These are phyloP conservation scores for Sula dactylatra DNA, from an alignment of 2,113 vertebrate species.

Conservation along the genomic window DNA sequence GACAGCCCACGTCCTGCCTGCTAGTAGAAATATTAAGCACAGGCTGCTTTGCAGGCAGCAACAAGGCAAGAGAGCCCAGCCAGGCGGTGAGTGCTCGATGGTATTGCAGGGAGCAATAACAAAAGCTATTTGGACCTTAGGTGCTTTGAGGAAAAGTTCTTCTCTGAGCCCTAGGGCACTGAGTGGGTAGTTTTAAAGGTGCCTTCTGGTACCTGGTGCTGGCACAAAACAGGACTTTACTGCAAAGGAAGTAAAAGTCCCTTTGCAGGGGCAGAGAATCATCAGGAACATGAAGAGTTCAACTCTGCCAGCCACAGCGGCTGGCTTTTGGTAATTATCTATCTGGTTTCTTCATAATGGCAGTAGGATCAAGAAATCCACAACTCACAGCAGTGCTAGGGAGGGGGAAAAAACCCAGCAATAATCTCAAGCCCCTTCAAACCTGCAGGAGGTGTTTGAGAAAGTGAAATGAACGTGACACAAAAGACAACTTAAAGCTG, in stretches of 20 bases:
- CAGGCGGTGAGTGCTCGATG: neutral
- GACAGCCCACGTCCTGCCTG: neutral
- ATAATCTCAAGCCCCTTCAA: neutral
- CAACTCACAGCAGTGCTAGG: neutral
- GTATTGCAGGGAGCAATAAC: neutral
- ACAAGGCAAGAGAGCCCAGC: neutral
- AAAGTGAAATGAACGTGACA: neutral
- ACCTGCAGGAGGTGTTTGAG: neutral
- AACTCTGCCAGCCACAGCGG: neutral
- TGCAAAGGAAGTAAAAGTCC: neutral
- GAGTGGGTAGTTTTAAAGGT: neutral
- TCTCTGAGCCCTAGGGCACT: neutral
- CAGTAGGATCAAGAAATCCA: neutral
- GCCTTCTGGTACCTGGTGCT: neutral
- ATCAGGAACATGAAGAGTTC: neutral
- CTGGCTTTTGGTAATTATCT: neutral
- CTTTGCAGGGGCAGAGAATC: neutral
- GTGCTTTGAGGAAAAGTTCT: neutral
- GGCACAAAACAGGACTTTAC: neutral
- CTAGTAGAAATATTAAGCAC: neutral
- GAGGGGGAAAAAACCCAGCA: rapidly evolving
- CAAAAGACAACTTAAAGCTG: neutral
- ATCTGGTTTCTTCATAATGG: neutral
- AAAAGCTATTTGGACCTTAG: neutral
- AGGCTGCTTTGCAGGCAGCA: neutral